phyloP scores from a whole-genome alignment of 2,888 invertebrate species.

The Leptinotarsa haldemani region DNA sequence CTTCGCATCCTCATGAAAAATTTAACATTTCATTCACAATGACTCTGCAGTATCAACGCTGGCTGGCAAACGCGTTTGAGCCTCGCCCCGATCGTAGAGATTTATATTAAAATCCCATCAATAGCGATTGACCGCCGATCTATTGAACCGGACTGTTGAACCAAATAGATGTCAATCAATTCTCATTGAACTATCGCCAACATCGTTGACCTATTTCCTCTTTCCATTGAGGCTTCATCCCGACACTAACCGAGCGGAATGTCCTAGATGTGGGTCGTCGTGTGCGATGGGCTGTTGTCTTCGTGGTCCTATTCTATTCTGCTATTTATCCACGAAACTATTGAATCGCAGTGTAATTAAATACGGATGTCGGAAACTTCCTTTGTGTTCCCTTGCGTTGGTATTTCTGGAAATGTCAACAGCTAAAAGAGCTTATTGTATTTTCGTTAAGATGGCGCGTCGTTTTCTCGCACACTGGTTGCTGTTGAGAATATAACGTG shows the following conservation, averaged over 20 bases:
- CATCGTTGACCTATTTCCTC: conserved; percentile 21
- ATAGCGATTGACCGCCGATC: neutral
- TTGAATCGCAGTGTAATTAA: neutral
- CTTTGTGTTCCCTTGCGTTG: neutral
- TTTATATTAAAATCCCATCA: conserved; percentile 16
- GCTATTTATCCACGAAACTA: conserved; percentile 7
- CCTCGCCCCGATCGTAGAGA: neutral
- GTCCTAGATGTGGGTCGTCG: neutral
- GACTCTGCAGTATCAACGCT: neutral
- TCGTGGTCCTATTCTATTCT: conserved; percentile 9
- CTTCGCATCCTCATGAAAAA: neutral
- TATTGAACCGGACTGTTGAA: conserved; percentile 12
- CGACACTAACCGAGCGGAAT: neutral
- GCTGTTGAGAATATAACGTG: neutral
- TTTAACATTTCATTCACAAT: conserved; percentile 4
- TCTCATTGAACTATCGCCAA: conserved; percentile 17
- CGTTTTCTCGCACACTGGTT: neutral
- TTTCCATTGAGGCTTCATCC: conserved; percentile 12
- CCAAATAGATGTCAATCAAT: conserved; percentile 21
- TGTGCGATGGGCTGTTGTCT: neutral
- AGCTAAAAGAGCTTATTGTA: neutral
- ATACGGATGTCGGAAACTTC: conserved; percentile 5
- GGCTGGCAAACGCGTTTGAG: neutral
- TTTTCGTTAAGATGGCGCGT: neutral
- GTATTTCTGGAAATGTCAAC: neutral